Evolutionary conservation across 1,140 invertebrate species (phyloP).

Genomic region (Ips typographus): DNA sequence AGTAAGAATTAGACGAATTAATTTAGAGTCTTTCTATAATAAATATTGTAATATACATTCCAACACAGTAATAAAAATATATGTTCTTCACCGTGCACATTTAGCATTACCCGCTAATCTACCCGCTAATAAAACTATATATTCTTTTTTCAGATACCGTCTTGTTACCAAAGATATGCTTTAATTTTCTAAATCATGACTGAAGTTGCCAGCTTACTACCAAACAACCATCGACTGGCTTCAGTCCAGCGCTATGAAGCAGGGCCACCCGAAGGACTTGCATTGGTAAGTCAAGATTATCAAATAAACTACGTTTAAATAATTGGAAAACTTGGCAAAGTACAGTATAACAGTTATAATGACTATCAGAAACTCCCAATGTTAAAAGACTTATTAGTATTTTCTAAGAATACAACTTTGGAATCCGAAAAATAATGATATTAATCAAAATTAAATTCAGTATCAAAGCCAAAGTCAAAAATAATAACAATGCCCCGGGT

Average conservation of each 20-base stretch:
- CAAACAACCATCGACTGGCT: slow-evolving; percentile 44
- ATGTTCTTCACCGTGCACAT: no score
- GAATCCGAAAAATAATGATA: no score
- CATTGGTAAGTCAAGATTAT: slow-evolving; percentile 39
- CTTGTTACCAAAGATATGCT: not conserved
- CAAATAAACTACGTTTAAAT: not conserved
- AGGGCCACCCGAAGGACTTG: slow-evolving; percentile 45
- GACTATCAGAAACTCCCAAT: not conserved
- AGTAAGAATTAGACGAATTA: no score
- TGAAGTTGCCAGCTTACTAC: slow-evolving; percentile 47
- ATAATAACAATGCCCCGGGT: no score
- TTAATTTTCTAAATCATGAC: slow-evolving; percentile 41
- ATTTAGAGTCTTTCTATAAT: no score
- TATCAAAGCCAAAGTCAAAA: no score
- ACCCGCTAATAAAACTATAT: not conserved
- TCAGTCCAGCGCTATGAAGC: slow-evolving; percentile 48
- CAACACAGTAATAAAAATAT: no score
- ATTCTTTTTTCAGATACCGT: slow-evolving; percentile 15
- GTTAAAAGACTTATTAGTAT: no score
- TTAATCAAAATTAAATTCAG: no score
- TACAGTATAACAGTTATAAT: not conserved
- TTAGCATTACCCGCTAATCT: not conserved
- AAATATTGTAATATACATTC: no score
- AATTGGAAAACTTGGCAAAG: slow-evolving; percentile 20
- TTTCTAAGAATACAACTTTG: no score